Evolutionary conservation across 2,113 vertebrate species (phyloP).

Genomic region (Ictidomys tridecemlineatus): DNA sequence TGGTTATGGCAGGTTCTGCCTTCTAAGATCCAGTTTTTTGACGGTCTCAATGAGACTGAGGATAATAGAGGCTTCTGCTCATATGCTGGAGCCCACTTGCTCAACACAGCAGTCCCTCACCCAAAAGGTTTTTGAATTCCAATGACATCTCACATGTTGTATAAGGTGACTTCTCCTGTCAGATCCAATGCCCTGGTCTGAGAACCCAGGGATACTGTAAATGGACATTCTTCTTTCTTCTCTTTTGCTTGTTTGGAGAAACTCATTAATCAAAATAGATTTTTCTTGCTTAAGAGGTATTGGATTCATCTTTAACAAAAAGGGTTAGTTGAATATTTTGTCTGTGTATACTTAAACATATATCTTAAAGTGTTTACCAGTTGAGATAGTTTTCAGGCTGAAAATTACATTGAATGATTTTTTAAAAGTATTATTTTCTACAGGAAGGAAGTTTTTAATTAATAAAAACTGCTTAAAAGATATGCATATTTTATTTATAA

Average conservation of each 20-base stretch:
- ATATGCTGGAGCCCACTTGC: not conserved
- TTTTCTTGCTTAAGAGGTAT: not conserved
- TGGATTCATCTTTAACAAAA: not conserved
- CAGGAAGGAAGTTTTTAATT: not conserved
- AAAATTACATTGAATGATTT: not conserved
- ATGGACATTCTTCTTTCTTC: not conserved
- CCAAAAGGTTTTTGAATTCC: not conserved
- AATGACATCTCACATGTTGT: too few species aligned
- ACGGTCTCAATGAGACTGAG: not conserved
- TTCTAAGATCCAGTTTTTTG: not conserved
- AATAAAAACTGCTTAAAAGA: not conserved
- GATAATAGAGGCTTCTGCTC: not conserved
- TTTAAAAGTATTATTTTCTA: conserved; percentile 8
- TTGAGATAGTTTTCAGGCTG: not conserved
- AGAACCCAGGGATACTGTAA: not conserved
- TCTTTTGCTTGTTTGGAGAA: not conserved
- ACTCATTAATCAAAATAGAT: not conserved
- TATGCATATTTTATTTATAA: conserved; percentile 1
- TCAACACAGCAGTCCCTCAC: not conserved
- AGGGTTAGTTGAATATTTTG: not conserved
- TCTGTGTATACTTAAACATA: not conserved
- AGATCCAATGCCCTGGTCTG: not conserved
- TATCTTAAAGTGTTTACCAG: not conserved
- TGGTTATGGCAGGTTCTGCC: not conserved
- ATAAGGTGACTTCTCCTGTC: not conserved